phyloP scores from a whole-genome alignment of 2,888 invertebrate species.

The Eudasyphora cyanicolor region DNA sequence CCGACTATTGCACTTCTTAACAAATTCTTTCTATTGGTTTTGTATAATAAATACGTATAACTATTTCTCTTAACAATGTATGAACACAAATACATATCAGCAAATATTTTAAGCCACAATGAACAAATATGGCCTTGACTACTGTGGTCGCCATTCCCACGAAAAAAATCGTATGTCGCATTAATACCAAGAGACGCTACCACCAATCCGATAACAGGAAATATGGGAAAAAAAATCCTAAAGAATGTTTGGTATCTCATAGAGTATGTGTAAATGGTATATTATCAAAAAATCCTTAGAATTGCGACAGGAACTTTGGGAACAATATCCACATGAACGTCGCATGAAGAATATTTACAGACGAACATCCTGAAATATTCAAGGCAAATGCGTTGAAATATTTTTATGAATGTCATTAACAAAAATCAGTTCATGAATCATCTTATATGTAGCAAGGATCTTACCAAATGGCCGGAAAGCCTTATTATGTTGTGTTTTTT shows the following conservation, averaged over 20 bases:
- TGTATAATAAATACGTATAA: too few relatives aligned
- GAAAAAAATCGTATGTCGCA: not conserved
- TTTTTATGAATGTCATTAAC: not conserved
- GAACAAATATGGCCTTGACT: not conserved
- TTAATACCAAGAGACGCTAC: not conserved
- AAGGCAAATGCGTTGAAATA: not conserved
- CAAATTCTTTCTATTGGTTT: too few relatives aligned
- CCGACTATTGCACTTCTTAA: too few relatives aligned
- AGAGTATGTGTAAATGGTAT: not conserved
- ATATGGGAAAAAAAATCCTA: not conserved
- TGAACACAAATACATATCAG: slow-evolving; percentile 1
- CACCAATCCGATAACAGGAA: not conserved
- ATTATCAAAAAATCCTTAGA: not conserved
- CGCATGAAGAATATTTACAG: too few relatives aligned
- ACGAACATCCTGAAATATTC: not conserved
- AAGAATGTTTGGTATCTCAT: not conserved
- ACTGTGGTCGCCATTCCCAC: not conserved
- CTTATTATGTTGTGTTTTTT: not conserved
- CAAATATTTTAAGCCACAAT: not conserved
- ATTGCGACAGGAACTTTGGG: not conserved
- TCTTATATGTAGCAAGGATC: not conserved
- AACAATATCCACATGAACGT: too few relatives aligned
- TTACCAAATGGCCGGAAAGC: not conserved
- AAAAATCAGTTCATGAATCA: not conserved
- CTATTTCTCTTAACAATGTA: not conserved